phyloP scores from a whole-genome alignment of 2,797 vertebrate genomes.

The Rhadinocentrus ornatus region DNA sequence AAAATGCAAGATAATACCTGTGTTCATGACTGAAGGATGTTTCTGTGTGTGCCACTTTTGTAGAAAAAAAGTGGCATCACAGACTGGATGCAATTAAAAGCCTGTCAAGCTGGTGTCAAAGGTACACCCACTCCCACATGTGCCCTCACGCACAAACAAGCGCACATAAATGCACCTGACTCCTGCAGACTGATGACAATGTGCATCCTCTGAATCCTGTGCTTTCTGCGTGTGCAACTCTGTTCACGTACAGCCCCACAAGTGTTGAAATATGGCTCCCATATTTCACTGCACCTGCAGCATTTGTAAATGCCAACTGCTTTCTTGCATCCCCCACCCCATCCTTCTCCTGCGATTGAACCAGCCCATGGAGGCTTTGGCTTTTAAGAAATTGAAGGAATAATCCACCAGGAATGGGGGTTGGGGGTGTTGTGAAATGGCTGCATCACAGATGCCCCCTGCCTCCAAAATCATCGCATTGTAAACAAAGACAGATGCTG shows the following conservation, averaged over 20 bases:
- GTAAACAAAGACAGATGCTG: conserved; percentile 80
- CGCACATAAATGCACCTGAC: conserved; percentile 44
- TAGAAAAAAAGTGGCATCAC: conserved; percentile 51
- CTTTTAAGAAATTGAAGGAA: conserved; percentile 83
- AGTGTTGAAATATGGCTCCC: conserved; percentile 74
- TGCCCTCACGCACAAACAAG: conserved; percentile 34
- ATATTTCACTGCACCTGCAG: conserved; percentile 71
- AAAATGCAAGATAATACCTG: conserved; percentile 25
- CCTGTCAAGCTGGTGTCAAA: conserved; percentile 74
- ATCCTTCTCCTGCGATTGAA: conserved; percentile 60
- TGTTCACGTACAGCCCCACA: conserved; percentile 34
- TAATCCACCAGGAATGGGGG: conserved; percentile 60
- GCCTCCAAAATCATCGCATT: conserved; percentile 61
- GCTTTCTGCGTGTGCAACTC: not conserved
- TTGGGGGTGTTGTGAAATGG: conserved; percentile 36
- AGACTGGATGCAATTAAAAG: conserved; percentile 79
- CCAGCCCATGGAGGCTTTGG: conserved; percentile 60
- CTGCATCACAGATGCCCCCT: conserved; percentile 41
- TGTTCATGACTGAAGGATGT: conserved; percentile 7
- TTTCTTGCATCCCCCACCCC: conserved; percentile 43
- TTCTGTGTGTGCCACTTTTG: conserved; percentile 22
- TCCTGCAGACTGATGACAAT: conserved; percentile 53
- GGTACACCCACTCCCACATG: conserved; percentile 60
- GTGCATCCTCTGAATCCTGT: conserved; percentile 22
- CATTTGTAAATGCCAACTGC: conserved; percentile 79